phyloP scores from a whole-genome alignment of 2,797 vertebrate genomes.

The Acanthurus lineatus region DNA sequence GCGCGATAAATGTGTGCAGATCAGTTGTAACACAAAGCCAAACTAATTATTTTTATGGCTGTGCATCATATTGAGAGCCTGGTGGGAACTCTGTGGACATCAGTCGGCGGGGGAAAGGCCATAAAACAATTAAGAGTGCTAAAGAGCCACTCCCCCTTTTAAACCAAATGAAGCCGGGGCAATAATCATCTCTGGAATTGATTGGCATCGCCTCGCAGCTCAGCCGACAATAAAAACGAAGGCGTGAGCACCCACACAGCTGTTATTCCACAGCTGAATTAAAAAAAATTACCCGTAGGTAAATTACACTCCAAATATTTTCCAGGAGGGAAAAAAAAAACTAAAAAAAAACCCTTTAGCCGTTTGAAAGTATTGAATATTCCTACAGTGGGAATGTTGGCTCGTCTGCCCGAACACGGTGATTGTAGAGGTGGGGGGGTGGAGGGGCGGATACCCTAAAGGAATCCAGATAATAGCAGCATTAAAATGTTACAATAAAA shows the following conservation, averaged over 20 bases:
- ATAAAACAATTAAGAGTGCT: constrained; percentile 72
- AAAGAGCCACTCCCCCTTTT: constrained; percentile 55
- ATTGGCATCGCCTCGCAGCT: constrained; percentile 59
- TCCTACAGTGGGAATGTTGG: constrained; percentile 33
- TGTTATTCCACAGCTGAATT: constrained; percentile 9
- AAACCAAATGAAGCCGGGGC: constrained; percentile 48
- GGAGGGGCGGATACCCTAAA: constrained; percentile 30
- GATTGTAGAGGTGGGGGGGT: constrained; percentile 4
- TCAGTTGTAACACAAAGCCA: constrained; percentile 72
- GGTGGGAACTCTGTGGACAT: constrained; percentile 41
- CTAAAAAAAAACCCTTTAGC: constrained; percentile 33
- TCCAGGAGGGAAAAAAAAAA: constrained; percentile 25
- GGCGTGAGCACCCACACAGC: not conserved
- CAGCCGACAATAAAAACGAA: constrained; percentile 41
- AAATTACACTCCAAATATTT: constrained; percentile 50
- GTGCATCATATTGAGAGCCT: constrained; percentile 28
- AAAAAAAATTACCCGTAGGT: constrained; percentile 36
- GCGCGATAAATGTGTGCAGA: constrained; percentile 58
- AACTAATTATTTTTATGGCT: constrained; percentile 79
- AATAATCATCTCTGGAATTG: constrained; percentile 54
- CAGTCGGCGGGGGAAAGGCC: constrained; percentile 46
- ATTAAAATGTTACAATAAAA: constrained; percentile 74
- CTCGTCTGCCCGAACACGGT: constrained; percentile 29
- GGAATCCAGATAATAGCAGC: constrained; percentile 56
- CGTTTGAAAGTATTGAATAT: constrained; percentile 36